Conservation (phyloP, 2,113 vertebrate species). For the Callipepla squamata region DNA sequence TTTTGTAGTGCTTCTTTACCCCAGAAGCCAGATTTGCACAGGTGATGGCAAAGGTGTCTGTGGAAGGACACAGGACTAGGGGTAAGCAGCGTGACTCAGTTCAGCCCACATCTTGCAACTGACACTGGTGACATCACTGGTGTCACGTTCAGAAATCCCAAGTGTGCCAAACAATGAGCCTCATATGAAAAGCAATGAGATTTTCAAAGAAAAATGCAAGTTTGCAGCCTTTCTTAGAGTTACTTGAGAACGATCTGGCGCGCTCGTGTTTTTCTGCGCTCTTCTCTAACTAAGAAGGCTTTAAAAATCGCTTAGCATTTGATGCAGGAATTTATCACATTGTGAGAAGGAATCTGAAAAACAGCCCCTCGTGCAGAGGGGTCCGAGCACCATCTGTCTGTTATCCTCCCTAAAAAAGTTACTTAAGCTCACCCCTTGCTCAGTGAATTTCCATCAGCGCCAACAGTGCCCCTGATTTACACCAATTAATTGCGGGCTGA, state of each 20-base stretch:
- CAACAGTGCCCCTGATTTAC: constrained; percentile 7
- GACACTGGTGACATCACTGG: background rate
- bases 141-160: background rate
- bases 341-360: background rate
- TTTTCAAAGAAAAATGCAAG: background rate
- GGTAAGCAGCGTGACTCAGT: background rate
- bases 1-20: background rate
- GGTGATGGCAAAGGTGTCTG: background rate
- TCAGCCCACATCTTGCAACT: background rate
- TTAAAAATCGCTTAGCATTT: background rate
- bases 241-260: background rate
- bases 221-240: background rate
- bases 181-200: background rate
- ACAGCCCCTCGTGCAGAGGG: background rate
- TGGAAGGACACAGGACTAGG: background rate
- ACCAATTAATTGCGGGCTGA: constrained; percentile 31
- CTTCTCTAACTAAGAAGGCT: background rate
- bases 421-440: background rate
- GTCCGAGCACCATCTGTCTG: background rate
- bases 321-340: constrained; percentile 20
- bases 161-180: background rate
- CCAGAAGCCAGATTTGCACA: background rate
- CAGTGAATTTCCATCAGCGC: background rate
- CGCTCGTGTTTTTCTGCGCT: background rate
- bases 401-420: background rate